phyloP scores from a whole-genome alignment of 2,888 invertebrate genomes.

The Stenchaetothrips biformis region DNA sequence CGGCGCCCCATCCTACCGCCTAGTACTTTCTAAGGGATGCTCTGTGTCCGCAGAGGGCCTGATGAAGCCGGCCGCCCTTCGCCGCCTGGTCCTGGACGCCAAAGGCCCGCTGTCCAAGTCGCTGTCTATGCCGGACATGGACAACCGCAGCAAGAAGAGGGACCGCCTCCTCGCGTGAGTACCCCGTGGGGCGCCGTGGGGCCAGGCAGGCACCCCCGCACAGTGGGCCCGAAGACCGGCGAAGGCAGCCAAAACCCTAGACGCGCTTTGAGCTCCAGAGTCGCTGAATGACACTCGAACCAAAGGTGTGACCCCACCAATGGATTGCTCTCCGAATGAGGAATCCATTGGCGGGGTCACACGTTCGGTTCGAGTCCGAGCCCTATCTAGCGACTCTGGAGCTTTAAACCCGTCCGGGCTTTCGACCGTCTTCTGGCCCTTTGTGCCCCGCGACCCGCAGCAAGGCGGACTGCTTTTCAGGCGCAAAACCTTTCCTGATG shows the following conservation, averaged over 20 bases:
- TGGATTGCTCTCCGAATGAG: too few relatives aligned
- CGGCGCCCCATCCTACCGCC: background rate
- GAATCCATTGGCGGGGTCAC: too few relatives aligned
- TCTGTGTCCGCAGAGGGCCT: constrained; percentile 41
- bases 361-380: too few relatives aligned
- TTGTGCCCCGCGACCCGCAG: background rate
- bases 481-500: constrained; percentile 27
- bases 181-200: constrained; percentile 10
- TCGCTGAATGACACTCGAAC: too few relatives aligned
- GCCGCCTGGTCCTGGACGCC: constrained; percentile 52
- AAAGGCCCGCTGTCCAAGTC: constrained; percentile 71
- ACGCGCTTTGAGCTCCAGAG: too few relatives aligned
- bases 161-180: constrained; percentile 68
- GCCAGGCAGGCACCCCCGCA: background rate
- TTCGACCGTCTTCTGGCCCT: background rate
- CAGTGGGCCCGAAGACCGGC: background rate
- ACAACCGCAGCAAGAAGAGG: constrained; percentile 65
- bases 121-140: constrained; percentile 78
- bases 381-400: too few relatives aligned
- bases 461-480: constrained; percentile 27
- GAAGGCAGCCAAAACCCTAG: background rate
- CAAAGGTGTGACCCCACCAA: too few relatives aligned
- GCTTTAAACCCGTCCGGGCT: too few relatives aligned
- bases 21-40: too few relatives aligned
- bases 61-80: constrained; percentile 44